These are phyloP conservation scores for Acanthisitta chloris DNA, from an alignment of 2,113 vertebrate species.

Conservation along the genomic window DNA sequence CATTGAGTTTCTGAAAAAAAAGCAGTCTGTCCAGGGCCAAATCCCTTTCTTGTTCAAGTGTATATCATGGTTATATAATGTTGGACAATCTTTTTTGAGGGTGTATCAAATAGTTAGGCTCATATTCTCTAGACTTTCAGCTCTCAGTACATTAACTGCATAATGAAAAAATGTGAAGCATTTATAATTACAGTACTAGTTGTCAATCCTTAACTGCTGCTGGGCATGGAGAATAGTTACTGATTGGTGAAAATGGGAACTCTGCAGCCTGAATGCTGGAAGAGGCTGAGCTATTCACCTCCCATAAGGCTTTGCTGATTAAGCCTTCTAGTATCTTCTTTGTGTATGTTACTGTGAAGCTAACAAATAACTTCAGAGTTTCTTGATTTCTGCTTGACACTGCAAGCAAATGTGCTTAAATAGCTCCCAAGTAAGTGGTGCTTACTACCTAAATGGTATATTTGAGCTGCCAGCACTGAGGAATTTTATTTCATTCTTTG, in stretches of 20 bases:
- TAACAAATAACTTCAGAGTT: not conserved
- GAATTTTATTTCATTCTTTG: not conserved
- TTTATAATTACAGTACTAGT: not conserved
- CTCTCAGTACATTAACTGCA: not conserved
- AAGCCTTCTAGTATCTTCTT: not conserved
- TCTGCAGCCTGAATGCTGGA: not conserved
- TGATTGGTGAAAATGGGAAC: not conserved
- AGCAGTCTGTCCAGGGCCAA: not conserved
- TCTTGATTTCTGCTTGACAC: not conserved
- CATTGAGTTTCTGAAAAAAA: not conserved
- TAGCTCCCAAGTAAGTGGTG: not conserved
- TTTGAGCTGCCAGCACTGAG: not conserved
- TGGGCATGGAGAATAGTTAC: not conserved
- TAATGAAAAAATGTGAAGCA: not conserved
- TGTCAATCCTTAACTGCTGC: not conserved
- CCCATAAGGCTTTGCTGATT: not conserved
- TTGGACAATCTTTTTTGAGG: not conserved
- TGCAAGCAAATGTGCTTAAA: not conserved
- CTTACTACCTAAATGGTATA: not conserved
- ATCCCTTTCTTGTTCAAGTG: not conserved
- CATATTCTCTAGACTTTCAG: not conserved
- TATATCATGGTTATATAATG: rapidly evolving
- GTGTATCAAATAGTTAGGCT: not conserved
- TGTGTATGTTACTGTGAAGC: not conserved
- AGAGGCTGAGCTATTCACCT: not conserved